A percentile compares a stretch with the other conserved stretches of the same genome.
These are phyloP conservation scores for Mormyrus iriodes DNA, from an alignment of 2,113 vertebrate species.

Conservation along the genomic window DNA sequence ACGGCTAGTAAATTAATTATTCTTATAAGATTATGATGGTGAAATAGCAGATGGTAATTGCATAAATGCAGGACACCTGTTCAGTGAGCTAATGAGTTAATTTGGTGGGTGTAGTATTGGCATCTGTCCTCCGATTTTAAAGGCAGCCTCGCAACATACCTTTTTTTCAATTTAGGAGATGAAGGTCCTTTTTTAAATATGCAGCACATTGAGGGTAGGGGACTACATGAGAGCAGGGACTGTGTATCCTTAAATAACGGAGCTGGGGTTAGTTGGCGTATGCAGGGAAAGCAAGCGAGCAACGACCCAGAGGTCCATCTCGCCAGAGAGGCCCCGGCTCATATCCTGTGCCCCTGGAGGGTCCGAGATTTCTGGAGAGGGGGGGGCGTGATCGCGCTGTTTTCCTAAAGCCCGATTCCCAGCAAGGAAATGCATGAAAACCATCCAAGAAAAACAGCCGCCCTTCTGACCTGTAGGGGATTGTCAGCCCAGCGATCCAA, in stretches of 20 bases:
- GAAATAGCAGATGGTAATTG: background rate
- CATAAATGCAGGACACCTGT: background rate
- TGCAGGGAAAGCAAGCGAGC: conserved; percentile 23
- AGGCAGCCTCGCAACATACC: background rate
- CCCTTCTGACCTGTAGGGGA: conserved; percentile 48
- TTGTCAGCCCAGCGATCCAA: conserved; percentile 40
- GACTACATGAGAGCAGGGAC: background rate
- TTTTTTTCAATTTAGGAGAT: background rate
- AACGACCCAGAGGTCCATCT: conserved; percentile 33
- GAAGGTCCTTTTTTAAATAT: background rate
- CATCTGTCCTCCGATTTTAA: background rate
- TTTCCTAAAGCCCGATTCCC: conserved; percentile 35
- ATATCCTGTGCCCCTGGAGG: conserved; percentile 16
- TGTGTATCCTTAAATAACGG: conserved; percentile 33
- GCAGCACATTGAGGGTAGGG: background rate
- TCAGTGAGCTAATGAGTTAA: background rate
- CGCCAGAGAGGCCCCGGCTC: conserved; percentile 27
- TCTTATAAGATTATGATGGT: background rate
- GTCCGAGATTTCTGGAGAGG: conserved; percentile 15
- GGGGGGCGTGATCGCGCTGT: background rate
- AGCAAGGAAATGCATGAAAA: conserved; percentile 46
- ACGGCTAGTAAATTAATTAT: background rate
- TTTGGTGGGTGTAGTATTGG: background rate
- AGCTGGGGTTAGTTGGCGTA: conserved; percentile 22
- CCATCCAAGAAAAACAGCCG: conserved; percentile 51